Base-by-base conservation (phyloP, 2,797 vertebrate species). In the Pelochelys cantorii region DNA sequence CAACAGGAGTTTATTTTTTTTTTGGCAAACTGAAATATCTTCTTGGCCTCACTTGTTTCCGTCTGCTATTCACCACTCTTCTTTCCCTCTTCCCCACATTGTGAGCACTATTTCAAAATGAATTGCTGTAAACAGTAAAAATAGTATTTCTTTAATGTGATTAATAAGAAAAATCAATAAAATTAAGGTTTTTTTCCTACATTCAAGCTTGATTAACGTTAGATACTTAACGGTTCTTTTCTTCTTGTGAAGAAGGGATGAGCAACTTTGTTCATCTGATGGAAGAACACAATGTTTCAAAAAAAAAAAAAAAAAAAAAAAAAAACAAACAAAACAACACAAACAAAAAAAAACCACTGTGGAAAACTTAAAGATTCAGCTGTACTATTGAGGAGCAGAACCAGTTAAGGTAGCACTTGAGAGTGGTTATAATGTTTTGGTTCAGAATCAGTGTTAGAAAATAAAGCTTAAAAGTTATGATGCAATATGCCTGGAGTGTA, bases 361-460 rank as follows among this genome's bases (percentile, higher is more conserved):
- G 82, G 90, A 88, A 93, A 96, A 83, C 90, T 95, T 93, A 92
- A 95, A 96, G 93, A 89, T 90, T 96, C 83, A 11, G 42, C 34
- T 87, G 83, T 62, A 89, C 75, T 93, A 93, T 54, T 97, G 93
- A 94, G 89, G 84, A 68, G 5, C 87, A 94, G 96, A 94, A 87
- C 90, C 94, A 94, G 92, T 48, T 85, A 95, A 84, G 29, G 2
- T 91, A 97, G 95, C 95, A 97, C 95, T 96, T 97, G 82, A 65
- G 88, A 91, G 91, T 96, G 89, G 83, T 93, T 94, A 93, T 94
- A 95, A 95, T 93, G 94, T 92, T 96, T 96, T 97, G 96, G 95
- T 96, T 96, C 88, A 95, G 93, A 97, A 95, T 79, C 74, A 31
- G 86, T 52, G 85, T 97, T 97, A 97, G 95, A 96, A 97, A 98